phyloP scores from a whole-genome alignment of 2,888 invertebrate species.

The Aporophyla lueneburgensis region DNA sequence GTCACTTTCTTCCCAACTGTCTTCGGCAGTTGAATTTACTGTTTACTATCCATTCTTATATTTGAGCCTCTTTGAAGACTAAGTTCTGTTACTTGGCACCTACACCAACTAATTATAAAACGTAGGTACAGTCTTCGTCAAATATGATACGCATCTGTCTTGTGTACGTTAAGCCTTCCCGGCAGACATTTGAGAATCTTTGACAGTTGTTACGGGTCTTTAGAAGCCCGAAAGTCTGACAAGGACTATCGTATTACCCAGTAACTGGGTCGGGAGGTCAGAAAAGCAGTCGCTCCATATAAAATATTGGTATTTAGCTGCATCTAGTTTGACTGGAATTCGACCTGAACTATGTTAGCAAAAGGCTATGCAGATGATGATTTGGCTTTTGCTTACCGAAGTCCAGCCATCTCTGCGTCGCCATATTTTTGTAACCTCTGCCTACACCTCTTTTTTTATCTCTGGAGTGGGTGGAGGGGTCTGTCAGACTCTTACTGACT shows the following conservation, averaged over 20 bases:
- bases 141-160: neutral
- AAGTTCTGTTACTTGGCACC: conserved; percentile 46
- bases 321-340: too few species aligned
- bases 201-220: too few species aligned
- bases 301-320: too few species aligned
- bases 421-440: neutral
- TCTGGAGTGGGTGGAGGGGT: too few species aligned
- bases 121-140: neutral
- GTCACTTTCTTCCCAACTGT: neutral
- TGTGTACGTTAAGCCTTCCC: neutral
- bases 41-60: conserved; percentile 33
- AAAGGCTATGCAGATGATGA: too few species aligned
- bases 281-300: too few species aligned
- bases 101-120: conserved; percentile 16
- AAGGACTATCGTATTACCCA: too few species aligned
- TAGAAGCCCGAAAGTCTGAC: too few species aligned
- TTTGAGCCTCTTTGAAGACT: conserved; percentile 42
- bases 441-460: neutral
- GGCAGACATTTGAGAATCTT: too few species aligned
- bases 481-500: too few species aligned
- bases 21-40: neutral
- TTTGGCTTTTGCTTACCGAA: neutral
- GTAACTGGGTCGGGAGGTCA: too few species aligned
- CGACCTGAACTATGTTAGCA: too few species aligned
- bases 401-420: neutral